Evolutionary conservation across 2,113 vertebrate species (phyloP), one percentile per base, ranked within the genome.

Genomic region (Myotis brandtii): DNA sequence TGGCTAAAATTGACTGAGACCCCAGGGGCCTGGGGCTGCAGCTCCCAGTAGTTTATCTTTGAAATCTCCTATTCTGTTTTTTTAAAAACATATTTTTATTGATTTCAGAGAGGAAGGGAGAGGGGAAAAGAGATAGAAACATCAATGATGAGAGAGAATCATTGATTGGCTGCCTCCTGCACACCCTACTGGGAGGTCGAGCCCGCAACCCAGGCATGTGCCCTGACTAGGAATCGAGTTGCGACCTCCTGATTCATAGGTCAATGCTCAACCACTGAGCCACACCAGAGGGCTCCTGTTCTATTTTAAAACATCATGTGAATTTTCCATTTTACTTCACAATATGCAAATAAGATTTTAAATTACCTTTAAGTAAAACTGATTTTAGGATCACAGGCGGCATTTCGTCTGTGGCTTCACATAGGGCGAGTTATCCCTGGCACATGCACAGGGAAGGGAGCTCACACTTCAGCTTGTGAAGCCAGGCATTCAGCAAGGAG

Each of bases 281-380:
- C 25, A 62, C 59, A 62, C 59, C 25, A 62, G 9, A 62, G 10
- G 59, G 23, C 59, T 62, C 59, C 59, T 76, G 10, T 32, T 89
- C 52, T 37, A 2, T 54, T 25, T 75, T 79, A 77, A 87, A 70
- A 76, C 8, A 6, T 46, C 27, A 13, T 73, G 18, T 27, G 16
- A 50, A 81, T 90, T 87, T 92, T 89, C 46, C 46, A 56, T 77
- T 93, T 32, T 37, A 43, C 18, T n/a, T 32, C 12, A 25, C 21
- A 46, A 52, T 81, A 48, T 48, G 54, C 37, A 90, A 88, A 84
- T 82, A 90, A 76, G 86, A 82, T 91, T 96, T 94, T 76, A 93
- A 89, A 84, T 95, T 85, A 84, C n/a, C 54, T 81, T 80, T 43
- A 14, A 40, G 50, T 89, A 84, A 76, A 93, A 81, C 88, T 69